Evolutionary conservation across 1,140 invertebrate genomes (phyloP).

Genomic region (Bombus fervidus): DNA sequence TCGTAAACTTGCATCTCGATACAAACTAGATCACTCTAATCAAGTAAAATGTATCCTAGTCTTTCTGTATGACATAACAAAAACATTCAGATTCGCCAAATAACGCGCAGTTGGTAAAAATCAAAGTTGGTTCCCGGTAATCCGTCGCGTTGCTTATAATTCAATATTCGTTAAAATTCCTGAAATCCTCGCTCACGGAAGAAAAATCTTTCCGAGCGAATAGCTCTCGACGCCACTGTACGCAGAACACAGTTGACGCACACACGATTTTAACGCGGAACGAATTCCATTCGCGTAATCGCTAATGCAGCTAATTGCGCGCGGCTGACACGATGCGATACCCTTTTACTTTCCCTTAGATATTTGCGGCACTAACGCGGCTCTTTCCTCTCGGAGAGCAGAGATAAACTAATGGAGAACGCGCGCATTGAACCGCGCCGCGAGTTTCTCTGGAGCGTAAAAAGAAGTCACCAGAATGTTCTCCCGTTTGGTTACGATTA

Average conservation of each 20-base stretch:
- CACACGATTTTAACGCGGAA: neutral
- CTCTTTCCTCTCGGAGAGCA: neutral
- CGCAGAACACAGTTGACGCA: neutral
- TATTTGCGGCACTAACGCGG: neutral
- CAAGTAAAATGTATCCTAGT: no score
- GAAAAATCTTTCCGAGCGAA: neutral
- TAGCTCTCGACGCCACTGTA: neutral
- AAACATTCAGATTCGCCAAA: neutral
- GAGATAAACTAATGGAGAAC: neutral
- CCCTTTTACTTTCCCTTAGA: neutral
- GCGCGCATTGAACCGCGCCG: no score
- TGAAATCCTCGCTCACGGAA: neutral
- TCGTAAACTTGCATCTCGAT: no score
- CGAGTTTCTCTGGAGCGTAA: no score
- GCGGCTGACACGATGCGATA: slow-evolving; percentile 18
- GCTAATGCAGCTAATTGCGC: slow-evolving; percentile 29
- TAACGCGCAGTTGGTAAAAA: neutral
- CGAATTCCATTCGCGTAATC: slow-evolving; percentile 41
- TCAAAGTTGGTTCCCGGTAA: neutral
- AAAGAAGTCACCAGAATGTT: neutral
- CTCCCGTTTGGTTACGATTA: neutral
- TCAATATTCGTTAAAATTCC: slow-evolving; percentile 7
- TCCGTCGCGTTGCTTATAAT: neutral
- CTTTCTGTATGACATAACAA: neutral
- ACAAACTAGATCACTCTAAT: no score